Evolutionary conservation across 2,797 vertebrate species (phyloP).

Genomic region (Coregonus ussuriensis): DNA sequence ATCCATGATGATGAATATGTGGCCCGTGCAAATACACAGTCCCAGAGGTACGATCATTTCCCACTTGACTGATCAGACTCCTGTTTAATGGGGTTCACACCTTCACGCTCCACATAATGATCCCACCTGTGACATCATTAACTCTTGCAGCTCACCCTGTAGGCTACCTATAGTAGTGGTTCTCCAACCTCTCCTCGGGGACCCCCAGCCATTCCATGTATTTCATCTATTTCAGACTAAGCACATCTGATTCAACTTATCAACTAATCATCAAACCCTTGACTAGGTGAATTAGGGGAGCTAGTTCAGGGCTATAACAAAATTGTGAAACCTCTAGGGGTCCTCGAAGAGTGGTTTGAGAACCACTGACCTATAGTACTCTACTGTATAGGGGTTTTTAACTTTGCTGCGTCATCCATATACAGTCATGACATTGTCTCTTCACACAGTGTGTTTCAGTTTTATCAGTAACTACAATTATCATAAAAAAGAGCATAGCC

Average conservation of each 20-base stretch:
- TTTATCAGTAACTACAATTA: too few relatives aligned
- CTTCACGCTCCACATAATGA: slow-evolving; percentile 59
- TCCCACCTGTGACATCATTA: slow-evolving; percentile 64
- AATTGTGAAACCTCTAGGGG: too few relatives aligned
- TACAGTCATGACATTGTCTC: background rate
- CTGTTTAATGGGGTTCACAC: slow-evolving; percentile 62
- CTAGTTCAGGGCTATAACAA: too few relatives aligned
- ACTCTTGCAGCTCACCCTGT: slow-evolving; percentile 8
- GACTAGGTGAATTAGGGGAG: too few relatives aligned
- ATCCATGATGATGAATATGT: slow-evolving; percentile 33
- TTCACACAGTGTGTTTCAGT: too few relatives aligned
- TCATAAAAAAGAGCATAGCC: background rate
- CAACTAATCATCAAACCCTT: too few relatives aligned
- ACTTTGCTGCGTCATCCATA: slow-evolving; percentile 21
- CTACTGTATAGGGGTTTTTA: slow-evolving; percentile 3
- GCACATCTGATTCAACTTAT: too few relatives aligned
- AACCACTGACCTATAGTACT: background rate
- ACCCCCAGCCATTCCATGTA: too few relatives aligned
- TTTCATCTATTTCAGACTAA: too few relatives aligned
- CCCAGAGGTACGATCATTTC: slow-evolving; percentile 56
- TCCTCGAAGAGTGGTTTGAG: too few relatives aligned
- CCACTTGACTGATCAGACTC: slow-evolving; percentile 49
- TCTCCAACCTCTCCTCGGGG: too few relatives aligned
- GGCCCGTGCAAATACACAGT: slow-evolving; percentile 33
- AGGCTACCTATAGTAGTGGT: slow-evolving; percentile 5